Evolutionary conservation across 2,888 invertebrate species (phyloP), one percentile per base, ranked within the genome.

Genomic region (Dilophus febrilis): DNA sequence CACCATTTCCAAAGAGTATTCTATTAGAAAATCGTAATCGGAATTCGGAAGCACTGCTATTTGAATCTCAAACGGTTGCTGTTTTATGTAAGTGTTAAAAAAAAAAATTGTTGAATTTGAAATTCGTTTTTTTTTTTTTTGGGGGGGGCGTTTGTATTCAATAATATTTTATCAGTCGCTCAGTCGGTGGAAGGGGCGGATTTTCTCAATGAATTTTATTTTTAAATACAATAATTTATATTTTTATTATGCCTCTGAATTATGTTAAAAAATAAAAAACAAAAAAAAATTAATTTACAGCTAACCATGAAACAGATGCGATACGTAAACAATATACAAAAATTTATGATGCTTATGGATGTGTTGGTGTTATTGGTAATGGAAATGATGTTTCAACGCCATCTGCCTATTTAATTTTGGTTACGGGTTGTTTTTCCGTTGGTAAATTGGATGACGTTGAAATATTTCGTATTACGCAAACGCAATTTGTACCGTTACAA

Each of bases 381-480:
- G 62, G 88, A 35, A 83, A 84, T 61, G 77, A 82, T 43, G 85
- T 85, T 37, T 86, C 88, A 57, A 78, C 74, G 53, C 81, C 83
- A 29, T 71, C 87, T 40, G 67, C 88, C 37, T 94, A 90, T 54
- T 71, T 98, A 41, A 88, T 95, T 8, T 72, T 95, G 54, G 84
- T 98, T 38, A 94, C 88, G 12, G 92, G 94, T 28, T 97, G 94
- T 61, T 79, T 92, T 50, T 97, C 95, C 8, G 83, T 95, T 46
- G 97, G 97, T 10, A 95, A 95, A 66, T 79, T 98, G 34, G 81
- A 81, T 35, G 91, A 92, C 52, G 79, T 85, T 0, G 97, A 98
- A 68, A 81, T 98, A 44, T 95, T 94, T 60, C 77, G 90, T 49
- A 83, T 97, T 42, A 92, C 90, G 0, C 87, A 88, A 60, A 90